Base-by-base conservation (phyloP, 1,140 invertebrate species). In the Orchesella cincta region DNA sequence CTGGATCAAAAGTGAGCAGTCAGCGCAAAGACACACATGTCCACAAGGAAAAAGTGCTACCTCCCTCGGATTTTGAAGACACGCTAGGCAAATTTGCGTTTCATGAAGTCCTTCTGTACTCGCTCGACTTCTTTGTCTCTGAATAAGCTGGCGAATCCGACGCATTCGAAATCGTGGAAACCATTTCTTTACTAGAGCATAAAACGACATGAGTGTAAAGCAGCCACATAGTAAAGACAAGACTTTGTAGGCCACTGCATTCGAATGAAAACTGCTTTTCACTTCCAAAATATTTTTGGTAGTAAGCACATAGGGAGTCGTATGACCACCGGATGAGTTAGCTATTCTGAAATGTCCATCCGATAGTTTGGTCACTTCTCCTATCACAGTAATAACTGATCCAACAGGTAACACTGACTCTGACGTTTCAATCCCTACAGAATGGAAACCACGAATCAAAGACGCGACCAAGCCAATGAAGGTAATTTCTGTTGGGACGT, bases 21-120 rank as follows among this genome's bases (percentile, higher is more conserved):
- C 92, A 86, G 93, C 92, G 82, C 92, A 94, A 36, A 93, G 84
- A 79, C 92, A 93, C 0, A 93, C 92, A 84, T 94, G 93, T 0
- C 93, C 93, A 84, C 93, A 94, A 0, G 92, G 92, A 75, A 93
- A 84, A 52, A 93, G 83, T 81, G 93, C 93, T 23, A 93, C 90
- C 90, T 92, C 83, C 82, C 90, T 90, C 12, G 92, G 91, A 86
- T 93, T 92, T 73, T 88, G 88, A 20, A 88, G 87, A 85, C 92
- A 93, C n/a, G 93, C 90, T 18, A 93, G 90, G 83, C 92, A 94
- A 1, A 91, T 84, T 82, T 92, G 90, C 83, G 90, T 88, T 1
- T 92, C 89, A 2, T 87, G 84, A 5, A 92, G 84, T 80, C 91
- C 88, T 5, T 86, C 87, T 28, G 14, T 36, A 28, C 26, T 20